phyloP scores from a whole-genome alignment of 2,888 invertebrate genomes.

The Patella ulyssiponensis region DNA sequence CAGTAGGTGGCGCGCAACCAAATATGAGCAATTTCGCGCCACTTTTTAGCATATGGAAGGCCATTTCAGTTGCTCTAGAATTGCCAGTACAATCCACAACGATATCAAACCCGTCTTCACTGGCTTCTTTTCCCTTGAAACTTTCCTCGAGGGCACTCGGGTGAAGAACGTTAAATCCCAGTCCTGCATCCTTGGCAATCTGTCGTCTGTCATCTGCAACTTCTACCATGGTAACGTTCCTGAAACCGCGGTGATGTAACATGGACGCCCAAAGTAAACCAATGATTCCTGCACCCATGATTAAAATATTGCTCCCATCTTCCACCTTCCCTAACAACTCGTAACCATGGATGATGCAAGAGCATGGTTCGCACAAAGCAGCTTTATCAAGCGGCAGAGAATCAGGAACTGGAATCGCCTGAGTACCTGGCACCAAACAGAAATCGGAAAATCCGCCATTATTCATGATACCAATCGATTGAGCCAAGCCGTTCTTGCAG shows the following conservation, averaged over 20 bases:
- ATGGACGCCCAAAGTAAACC: not conserved
- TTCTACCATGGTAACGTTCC: not conserved
- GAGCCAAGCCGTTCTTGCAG: not conserved
- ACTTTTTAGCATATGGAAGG: not conserved
- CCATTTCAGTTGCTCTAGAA: not conserved
- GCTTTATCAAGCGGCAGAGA: not conserved
- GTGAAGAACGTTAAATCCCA: not conserved
- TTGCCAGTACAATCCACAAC: constrained; percentile 6
- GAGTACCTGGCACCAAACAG: not conserved
- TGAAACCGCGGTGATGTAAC: not conserved
- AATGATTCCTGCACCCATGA: not conserved
- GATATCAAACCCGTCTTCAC: constrained; percentile 7
- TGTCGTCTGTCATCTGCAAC: not conserved
- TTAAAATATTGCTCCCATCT: not conserved
- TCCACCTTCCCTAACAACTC: not conserved
- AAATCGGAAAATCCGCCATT: not conserved
- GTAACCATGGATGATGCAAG: not conserved
- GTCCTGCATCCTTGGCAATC: not conserved
- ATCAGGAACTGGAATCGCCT: not conserved
- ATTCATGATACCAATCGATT: not conserved
- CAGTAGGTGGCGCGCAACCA: not conserved
- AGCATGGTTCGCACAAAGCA: not conserved
- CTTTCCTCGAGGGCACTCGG: not conserved
- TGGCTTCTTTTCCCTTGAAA: not conserved
- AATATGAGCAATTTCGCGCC: not conserved